Percentiles rank a stretch among this genome's conserved stretches.
Evolutionary conservation across 2,888 invertebrate genomes (phyloP).

Genomic region (Drosophila vallismaia): DNA sequence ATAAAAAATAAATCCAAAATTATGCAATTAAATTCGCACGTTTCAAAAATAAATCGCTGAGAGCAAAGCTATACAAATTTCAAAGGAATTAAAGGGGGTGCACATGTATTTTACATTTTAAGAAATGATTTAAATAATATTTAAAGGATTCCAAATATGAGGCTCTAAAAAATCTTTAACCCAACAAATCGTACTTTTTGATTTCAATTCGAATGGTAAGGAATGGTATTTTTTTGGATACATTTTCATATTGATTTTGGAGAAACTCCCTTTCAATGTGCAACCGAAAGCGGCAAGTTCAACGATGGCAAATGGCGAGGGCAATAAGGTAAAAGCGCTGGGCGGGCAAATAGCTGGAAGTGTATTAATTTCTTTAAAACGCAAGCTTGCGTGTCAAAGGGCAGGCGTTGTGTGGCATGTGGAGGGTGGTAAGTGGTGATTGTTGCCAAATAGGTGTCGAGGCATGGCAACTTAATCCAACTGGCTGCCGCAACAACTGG

Average conservation of each 20-base stretch:
- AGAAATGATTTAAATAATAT: neutral
- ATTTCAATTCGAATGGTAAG: no score
- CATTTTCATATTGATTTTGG: no score
- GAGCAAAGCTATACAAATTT: neutral
- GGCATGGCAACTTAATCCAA: conserved; percentile 26
- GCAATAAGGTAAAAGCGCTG: conserved; percentile 32
- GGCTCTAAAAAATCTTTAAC: no score
- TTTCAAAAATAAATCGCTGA: conserved; percentile 42
- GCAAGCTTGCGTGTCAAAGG: conserved; percentile 45
- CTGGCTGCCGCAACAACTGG: conserved; percentile 30
- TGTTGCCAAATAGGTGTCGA: conserved; percentile 23
- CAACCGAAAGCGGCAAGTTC: neutral
- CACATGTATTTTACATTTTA: neutral
- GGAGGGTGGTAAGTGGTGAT: conserved; percentile 1
- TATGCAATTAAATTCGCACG: conserved; percentile 63
- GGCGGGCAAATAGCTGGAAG: conserved; percentile 35
- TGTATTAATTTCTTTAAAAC: conserved; percentile 50
- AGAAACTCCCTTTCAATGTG: neutral
- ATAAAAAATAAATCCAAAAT: conserved; percentile 69
- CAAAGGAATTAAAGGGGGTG: neutral
- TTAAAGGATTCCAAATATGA: neutral
- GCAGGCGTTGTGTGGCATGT: conserved; percentile 2
- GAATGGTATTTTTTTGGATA: no score
- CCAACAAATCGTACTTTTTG: no score
- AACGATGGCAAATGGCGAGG: conserved; percentile 10